Percentiles rank a stretch among this genome's conserved stretches.
Evolutionary conservation across 2,113 vertebrate genomes (phyloP).

Genomic region (Actinemys pallida): DNA sequence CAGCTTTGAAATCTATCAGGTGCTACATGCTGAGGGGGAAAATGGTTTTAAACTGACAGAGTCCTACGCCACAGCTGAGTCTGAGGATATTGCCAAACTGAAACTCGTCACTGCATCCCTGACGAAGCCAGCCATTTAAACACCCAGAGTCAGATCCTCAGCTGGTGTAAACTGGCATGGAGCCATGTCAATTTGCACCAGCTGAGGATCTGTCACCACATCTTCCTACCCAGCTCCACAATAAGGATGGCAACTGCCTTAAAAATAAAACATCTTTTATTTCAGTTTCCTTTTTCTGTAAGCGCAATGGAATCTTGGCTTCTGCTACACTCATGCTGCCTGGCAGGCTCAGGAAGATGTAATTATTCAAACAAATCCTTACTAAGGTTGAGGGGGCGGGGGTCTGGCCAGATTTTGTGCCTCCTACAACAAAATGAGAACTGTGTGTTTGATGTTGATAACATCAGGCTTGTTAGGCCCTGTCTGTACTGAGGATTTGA

Average conservation of each 20-base stretch:
- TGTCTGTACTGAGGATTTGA: background rate
- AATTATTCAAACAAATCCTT: background rate
- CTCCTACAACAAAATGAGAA: background rate
- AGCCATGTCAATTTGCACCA: background rate
- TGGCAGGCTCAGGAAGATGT: background rate
- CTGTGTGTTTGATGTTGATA: background rate
- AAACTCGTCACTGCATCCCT: background rate
- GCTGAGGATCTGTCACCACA: background rate
- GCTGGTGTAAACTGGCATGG: background rate
- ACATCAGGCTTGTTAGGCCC: background rate
- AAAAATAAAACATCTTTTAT: background rate
- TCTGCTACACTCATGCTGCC: background rate
- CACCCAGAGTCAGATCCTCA: background rate
- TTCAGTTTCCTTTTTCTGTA: background rate
- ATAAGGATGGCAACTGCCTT: background rate
- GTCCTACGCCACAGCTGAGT: background rate
- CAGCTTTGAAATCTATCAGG: background rate
- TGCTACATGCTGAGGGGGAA: slow-evolving; percentile 34
- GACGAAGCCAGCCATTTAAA: background rate
- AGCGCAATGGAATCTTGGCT: background rate
- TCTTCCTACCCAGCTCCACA: background rate
- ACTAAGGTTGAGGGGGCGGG: background rate
- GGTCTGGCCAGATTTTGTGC: background rate
- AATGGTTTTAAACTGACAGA: background rate
- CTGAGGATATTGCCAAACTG: background rate